A percentile compares a stretch with the other conserved stretches of the same genome.
phyloP scores from a whole-genome alignment of 1,140 invertebrate species.

The Tyrophagus putrescentiae region DNA sequence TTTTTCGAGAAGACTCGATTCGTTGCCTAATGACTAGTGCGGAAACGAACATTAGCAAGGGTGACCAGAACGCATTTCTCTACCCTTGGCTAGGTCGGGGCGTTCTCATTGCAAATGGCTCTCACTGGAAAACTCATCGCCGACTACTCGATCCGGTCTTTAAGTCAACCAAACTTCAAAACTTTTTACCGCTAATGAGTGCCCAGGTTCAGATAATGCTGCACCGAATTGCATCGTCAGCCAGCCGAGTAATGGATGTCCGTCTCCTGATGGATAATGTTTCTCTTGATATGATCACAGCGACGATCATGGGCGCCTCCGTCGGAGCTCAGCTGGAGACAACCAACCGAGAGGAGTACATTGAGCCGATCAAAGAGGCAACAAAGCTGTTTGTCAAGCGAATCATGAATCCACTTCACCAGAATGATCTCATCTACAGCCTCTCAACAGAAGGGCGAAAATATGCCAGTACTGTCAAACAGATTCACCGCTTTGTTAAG shows the following conservation, averaged over 20 bases:
- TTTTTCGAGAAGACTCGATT: too few species aligned
- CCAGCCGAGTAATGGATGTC: not conserved
- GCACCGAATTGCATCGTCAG: conserved; percentile 36
- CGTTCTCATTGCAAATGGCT: conserved; percentile 45
- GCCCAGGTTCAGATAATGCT: conserved; percentile 35
- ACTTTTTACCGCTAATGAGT: conserved; percentile 40
- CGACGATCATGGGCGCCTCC: conserved; percentile 73
- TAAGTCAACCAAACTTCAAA: conserved; percentile 41
- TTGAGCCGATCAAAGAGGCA: conserved; percentile 14
- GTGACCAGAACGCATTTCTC: conserved; percentile 51
- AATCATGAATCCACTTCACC: not conserved
- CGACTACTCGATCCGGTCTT: conserved; percentile 41
- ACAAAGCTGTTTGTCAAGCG: conserved; percentile 12
- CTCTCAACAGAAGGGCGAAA: not conserved
- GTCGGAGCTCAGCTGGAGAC: conserved; percentile 34
- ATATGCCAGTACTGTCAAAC: too few species aligned
- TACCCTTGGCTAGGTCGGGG: conserved; percentile 67
- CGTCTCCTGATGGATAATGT: conserved; percentile 39
- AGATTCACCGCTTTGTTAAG: not conserved
- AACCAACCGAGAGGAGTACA: not conserved
- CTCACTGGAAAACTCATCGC: conserved; percentile 36
- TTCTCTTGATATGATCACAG: conserved; percentile 54
- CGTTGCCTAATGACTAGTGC: too few species aligned
- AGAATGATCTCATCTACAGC: conserved; percentile 8
- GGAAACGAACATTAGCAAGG: too few species aligned